Conservation (phyloP, 2,888 invertebrate species). For the Gymnosoma rotundatum region DNA sequence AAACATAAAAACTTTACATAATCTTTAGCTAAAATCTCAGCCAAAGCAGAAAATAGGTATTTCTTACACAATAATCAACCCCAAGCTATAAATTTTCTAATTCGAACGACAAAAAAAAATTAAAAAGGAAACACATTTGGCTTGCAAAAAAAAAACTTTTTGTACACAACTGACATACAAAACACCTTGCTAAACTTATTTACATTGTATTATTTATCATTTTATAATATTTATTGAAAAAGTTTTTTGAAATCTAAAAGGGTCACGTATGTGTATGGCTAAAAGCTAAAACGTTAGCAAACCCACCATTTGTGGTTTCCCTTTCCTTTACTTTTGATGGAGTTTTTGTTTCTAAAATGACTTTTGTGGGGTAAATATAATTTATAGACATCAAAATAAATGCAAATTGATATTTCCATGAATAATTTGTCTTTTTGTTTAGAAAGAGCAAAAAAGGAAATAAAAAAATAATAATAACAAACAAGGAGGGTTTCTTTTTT, state of each 20-base stretch:
- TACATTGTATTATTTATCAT: slow-evolving; percentile 25
- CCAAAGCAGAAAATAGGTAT: slow-evolving; percentile 43
- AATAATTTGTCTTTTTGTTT: slow-evolving; percentile 51
- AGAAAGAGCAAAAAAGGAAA: not conserved
- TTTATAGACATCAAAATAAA: slow-evolving; percentile 66
- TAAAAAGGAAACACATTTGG: slow-evolving; percentile 17
- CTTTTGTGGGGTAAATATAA: slow-evolving; percentile 56
- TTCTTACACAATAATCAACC: slow-evolving; percentile 8
- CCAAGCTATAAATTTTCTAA: not conserved
- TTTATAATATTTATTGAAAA: slow-evolving; percentile 64
- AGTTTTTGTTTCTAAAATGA: not conserved
- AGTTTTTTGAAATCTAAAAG: slow-evolving; percentile 34
- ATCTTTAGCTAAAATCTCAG: not conserved
- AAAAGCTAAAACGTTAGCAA: not conserved
- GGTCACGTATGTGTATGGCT: not conserved
- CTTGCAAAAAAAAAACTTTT: slow-evolving; percentile 6
- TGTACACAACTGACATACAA: slow-evolving; percentile 37
- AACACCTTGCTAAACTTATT: slow-evolving; percentile 40
- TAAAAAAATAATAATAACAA: not conserved
- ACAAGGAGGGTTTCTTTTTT: slow-evolving; percentile 23
- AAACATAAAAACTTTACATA: slow-evolving; percentile 7
- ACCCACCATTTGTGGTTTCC: slow-evolving; percentile 41
- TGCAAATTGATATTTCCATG: slow-evolving; percentile 66
- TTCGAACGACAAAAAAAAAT: slow-evolving; percentile 8
- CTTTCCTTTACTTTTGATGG: not conserved